These are phyloP conservation scores for Ptychobarbus kaznakovi DNA, from an alignment of 2,797 vertebrate genomes.

Conservation along the genomic window DNA sequence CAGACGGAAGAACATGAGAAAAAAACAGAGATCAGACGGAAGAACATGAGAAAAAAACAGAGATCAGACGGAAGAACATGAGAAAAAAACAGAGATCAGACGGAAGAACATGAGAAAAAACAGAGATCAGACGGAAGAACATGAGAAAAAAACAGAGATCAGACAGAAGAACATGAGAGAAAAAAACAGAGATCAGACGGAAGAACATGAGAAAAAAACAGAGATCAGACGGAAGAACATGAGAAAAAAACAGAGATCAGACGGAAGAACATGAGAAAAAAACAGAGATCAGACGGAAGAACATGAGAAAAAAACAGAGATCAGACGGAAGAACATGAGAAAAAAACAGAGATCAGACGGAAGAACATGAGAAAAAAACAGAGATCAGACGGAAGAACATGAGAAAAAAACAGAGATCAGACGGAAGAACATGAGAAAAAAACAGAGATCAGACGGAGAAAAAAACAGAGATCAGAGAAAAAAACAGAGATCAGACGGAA, in stretches of 20 bases:
- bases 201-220: background rate
- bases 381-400: background rate
- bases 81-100: background rate
- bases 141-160: background rate
- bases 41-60: background rate
- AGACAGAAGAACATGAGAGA: background rate
- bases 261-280: no score
- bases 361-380: background rate
- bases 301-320: background rate
- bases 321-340: background rate
- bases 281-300: background rate
- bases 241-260: no score
- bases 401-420: no score
- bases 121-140: no score
- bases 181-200: no score
- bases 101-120: background rate
- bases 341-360: no score
- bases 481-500: no score
- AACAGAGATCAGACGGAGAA: no score
- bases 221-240: background rate
- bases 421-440: no score
- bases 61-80: no score
- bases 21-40: background rate
- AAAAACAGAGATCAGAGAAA: background rate
- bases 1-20: no score